Base-by-base conservation (phyloP, 2,797 vertebrate genomes). In the Darevskia nairensis region DNA sequence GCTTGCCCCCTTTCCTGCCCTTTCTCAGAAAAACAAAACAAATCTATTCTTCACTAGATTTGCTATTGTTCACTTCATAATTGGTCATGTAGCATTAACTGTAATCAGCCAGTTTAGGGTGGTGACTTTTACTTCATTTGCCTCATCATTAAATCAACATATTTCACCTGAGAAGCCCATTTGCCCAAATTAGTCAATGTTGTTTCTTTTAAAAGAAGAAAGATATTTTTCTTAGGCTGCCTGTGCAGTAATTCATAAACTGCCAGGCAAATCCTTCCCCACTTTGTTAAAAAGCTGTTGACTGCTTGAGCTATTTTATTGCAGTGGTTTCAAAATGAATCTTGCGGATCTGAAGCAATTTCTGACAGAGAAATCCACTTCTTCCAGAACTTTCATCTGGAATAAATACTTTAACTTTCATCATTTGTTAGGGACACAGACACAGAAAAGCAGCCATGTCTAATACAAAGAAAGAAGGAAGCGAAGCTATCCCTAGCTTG, bases 171-270 rank as follows among this genome's bases (percentile, higher is more conserved):
- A 87, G 74, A 90, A 84, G 68, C 66, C 86, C 93, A 96, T 96
- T 97, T 97, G 94, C 97, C 94, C 93, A 95, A 91, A 96, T 97
- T 97, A 97, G 86, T 92, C 88, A 88, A 71, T 94, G 92, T 6
- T 66, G 61, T 6, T 64, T 19, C 21, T 64, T 23, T 55, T 55
- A 55, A 55, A 50, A 15, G 50, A 55, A 55, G 21, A 64, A 23
- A 85, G 90, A 2, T 84, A 86, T 96, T 96, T 97, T 96, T 95
- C 91, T 94, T 96, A 93, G 71, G 95, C 92, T 89, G 92, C 92
- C 90, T 93, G 86, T 84, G 94, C 74, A 95, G 85, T 97, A 97
- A 97, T 97, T 97, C 95, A 96, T 91, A 94, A 95, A 88, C 69
- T 84, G 32, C 88, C 93, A 94, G 89, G 44, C 2, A 89, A 93